Conservation (phyloP, 1,140 invertebrate genomes). For the Drosophila pallidifrons region DNA sequence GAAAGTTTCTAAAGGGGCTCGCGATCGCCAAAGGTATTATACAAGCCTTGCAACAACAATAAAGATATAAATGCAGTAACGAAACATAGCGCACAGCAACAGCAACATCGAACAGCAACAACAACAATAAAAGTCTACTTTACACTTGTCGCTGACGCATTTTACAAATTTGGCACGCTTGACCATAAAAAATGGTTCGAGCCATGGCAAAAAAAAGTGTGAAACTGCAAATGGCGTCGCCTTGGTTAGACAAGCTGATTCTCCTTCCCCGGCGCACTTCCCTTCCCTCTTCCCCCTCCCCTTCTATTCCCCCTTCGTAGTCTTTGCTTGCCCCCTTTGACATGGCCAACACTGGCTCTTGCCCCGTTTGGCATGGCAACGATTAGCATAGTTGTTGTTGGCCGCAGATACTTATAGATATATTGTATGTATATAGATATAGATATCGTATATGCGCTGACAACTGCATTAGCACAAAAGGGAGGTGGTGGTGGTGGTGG, state of each 20-base stretch:
- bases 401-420: slow-evolving; percentile 34
- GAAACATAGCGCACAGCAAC: background rate
- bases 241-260: slow-evolving; percentile 64
- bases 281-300: background rate
- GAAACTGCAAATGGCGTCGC: slow-evolving; percentile 82
- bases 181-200: slow-evolving; percentile 79
- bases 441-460: slow-evolving; percentile 26
- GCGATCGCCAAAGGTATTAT: slow-evolving; percentile 55
- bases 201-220: slow-evolving; percentile 70
- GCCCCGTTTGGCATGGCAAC: slow-evolving; percentile 67
- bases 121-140: slow-evolving; percentile 45
- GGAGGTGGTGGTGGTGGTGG: background rate
- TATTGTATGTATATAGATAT: background rate
- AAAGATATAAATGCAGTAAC: slow-evolving; percentile 18
- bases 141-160: slow-evolving; percentile 80
- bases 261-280: slow-evolving; percentile 2
- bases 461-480: slow-evolving; percentile 64
- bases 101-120: background rate
- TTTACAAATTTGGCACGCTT: slow-evolving; percentile 83
- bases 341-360: slow-evolving; percentile 57
- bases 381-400: slow-evolving; percentile 79
- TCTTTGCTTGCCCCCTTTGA: background rate
- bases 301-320: too few species aligned
- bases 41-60: slow-evolving; percentile 61
- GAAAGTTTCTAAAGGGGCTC: slow-evolving; percentile 59